Percentiles rank a stretch among this genome's conserved stretches.
These are phyloP conservation scores for Sebastes cheni DNA, from an alignment of 2,797 vertebrate species.

Conservation along the genomic window DNA sequence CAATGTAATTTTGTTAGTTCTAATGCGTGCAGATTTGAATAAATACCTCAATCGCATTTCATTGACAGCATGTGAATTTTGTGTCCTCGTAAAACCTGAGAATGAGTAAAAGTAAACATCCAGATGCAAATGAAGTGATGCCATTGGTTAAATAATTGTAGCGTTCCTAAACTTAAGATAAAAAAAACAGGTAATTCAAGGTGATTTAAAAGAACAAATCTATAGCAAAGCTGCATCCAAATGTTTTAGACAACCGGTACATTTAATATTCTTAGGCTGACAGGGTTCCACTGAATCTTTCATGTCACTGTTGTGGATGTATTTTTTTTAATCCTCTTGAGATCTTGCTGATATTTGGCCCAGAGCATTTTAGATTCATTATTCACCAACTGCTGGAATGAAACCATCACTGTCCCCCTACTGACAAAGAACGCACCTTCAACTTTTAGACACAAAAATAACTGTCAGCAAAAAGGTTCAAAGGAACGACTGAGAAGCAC, in stretches of 20 bases:
- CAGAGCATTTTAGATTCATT: constrained; percentile 16
- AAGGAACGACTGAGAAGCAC: neutral
- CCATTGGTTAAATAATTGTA: neutral
- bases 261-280: constrained; percentile 20
- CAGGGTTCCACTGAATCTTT: constrained; percentile 1
- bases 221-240: neutral
- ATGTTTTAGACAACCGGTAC: neutral
- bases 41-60: neutral
- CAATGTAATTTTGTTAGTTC: neutral
- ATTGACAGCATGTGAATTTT: neutral
- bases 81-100: neutral
- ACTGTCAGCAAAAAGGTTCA: neutral
- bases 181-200: neutral
- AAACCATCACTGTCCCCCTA: neutral
- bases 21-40: neutral
- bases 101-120: neutral
- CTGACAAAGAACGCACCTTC: neutral
- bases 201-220: neutral
- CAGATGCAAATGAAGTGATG: neutral
- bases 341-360: neutral
- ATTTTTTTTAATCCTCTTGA: neutral
- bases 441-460: neutral
- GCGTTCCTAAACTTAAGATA: neutral
- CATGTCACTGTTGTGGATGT: neutral
- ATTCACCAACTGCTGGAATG: neutral